Percentiles rank a stretch among this genome's conserved stretches.
phyloP scores from a whole-genome alignment of 1,140 invertebrate species.

The Melitaea cinxia region DNA sequence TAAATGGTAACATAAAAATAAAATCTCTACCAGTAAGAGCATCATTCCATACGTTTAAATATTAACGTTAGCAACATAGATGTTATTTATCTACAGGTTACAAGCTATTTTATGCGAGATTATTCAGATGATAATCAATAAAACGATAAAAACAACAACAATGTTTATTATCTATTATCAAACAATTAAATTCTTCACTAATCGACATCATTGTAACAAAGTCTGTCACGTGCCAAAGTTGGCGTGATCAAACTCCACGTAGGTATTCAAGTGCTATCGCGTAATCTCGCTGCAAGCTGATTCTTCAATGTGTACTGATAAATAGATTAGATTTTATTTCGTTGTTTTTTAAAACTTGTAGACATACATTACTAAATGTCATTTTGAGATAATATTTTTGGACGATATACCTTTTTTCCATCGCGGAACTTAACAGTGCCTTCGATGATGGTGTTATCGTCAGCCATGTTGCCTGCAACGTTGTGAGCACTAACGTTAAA shows the following conservation, averaged over 20 bases:
- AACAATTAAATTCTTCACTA: not conserved
- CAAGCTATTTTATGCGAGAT: no score
- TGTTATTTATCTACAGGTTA: no score
- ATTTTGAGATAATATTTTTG: not conserved
- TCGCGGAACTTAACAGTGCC: conserved; percentile 94
- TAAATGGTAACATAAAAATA: no score
- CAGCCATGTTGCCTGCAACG: conserved; percentile 51
- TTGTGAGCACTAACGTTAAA: not conserved
- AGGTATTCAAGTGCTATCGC: not conserved
- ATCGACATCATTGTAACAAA: not conserved
- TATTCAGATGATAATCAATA: no score
- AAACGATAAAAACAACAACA: no score
- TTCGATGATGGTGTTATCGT: conserved; percentile 87
- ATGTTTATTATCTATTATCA: not conserved
- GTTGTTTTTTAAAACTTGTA: not conserved
- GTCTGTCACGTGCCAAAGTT: not conserved
- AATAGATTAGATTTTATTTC: not conserved
- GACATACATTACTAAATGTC: not conserved
- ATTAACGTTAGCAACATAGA: no score
- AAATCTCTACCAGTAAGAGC: no score
- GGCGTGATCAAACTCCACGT: not conserved
- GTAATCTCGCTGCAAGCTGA: no score
- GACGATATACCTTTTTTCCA: conserved; percentile 89
- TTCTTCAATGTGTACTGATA: not conserved
- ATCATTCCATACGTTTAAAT: no score